Percentiles rank a stretch among this genome's conserved stretches.
Evolutionary conservation across 2,888 invertebrate species (phyloP).

Genomic region (Sepioteuthis lessoniana): DNA sequence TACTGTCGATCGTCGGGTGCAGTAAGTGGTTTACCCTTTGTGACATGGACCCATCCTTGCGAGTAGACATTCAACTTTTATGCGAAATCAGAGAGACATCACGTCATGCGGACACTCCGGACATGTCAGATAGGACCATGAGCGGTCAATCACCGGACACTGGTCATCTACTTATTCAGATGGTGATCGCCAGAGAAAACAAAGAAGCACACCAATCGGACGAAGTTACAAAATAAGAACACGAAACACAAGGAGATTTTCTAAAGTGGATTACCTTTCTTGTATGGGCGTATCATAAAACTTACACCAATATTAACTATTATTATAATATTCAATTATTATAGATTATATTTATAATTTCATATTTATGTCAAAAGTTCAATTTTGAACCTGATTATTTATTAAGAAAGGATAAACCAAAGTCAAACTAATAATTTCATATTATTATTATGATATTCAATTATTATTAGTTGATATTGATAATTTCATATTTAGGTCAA

Average conservation of each 20-base stretch:
- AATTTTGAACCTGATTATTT: too few species aligned
- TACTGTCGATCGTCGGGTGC: not conserved
- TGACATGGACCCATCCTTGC: constrained; percentile 6
- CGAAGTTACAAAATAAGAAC: not conserved
- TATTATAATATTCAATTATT: too few species aligned
- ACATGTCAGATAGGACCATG: constrained; percentile 33
- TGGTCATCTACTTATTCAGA: not conserved
- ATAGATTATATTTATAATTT: too few species aligned
- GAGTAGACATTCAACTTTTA: constrained; percentile 21
- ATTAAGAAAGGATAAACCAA: too few species aligned
- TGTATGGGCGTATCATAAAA: too few species aligned
- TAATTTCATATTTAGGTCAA: too few species aligned
- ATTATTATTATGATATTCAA: too few species aligned
- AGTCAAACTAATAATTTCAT: too few species aligned
- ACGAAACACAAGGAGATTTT: not conserved
- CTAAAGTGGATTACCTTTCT: too few species aligned
- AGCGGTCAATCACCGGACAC: constrained; percentile 14
- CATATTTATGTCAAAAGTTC: too few species aligned
- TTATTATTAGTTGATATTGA: too few species aligned
- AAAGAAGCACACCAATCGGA: not conserved
- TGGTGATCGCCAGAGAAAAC: not conserved
- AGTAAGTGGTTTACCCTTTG: constrained; percentile 33
- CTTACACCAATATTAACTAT: too few species aligned
- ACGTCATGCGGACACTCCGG: constrained; percentile 33
- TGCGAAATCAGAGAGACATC: constrained; percentile 33